Evolutionary conservation across 2,888 invertebrate genomes (phyloP).

Genomic region (Metopia argyrocephala): DNA sequence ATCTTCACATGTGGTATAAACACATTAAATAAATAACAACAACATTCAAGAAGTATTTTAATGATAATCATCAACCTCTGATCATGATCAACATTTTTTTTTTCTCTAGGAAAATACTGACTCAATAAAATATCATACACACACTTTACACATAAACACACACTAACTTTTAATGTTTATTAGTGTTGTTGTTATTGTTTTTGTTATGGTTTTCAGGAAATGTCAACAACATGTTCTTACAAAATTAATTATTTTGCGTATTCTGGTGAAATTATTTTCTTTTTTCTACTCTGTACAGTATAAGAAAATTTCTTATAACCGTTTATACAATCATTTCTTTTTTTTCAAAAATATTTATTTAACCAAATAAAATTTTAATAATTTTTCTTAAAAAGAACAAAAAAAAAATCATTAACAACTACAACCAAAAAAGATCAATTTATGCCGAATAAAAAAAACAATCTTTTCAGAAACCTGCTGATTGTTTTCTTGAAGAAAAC

Average conservation of each 20-base stretch:
- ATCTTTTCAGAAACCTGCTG: no score
- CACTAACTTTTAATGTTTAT: not conserved
- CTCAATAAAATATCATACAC: not conserved
- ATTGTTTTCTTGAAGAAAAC: not conserved
- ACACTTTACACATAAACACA: not conserved
- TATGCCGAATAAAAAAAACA: not conserved
- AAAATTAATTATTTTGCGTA: conserved; percentile 59
- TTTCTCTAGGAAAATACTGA: conserved; percentile 14
- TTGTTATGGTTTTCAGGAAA: conserved; percentile 59
- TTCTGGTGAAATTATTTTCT: conserved; percentile 59
- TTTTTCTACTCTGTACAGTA: not conserved
- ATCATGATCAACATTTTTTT: conserved; percentile 39
- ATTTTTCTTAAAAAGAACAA: not conserved
- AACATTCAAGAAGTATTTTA: conserved; percentile 39
- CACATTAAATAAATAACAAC: conserved; percentile 10
- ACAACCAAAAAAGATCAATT: not conserved
- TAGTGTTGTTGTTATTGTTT: conserved; percentile 31
- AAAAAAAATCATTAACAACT: no score
- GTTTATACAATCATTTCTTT: no score
- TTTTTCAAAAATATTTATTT: no score
- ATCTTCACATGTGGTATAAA: conserved; percentile 57
- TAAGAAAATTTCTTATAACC: not conserved
- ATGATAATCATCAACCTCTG: conserved; percentile 33
- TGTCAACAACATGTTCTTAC: conserved; percentile 51
- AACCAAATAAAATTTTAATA: not conserved